phyloP scores from a whole-genome alignment of 2,888 invertebrate genomes.

The Stenichneumon culpator region DNA sequence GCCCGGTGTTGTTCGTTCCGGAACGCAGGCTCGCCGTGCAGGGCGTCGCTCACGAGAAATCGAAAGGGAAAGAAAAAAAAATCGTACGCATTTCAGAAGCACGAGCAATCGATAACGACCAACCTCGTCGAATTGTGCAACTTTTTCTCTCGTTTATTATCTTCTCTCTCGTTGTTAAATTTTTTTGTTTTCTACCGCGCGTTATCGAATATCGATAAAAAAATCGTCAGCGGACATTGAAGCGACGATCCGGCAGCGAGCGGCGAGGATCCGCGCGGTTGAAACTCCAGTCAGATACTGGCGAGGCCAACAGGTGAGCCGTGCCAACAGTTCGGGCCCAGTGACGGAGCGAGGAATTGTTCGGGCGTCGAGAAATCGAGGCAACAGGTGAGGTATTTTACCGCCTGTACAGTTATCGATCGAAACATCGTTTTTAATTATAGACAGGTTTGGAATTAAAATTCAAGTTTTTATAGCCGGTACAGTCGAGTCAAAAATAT shows the following conservation, averaged over 20 bases:
- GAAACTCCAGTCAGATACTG: constrained; percentile 79
- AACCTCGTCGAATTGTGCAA: background rate
- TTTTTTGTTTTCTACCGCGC: background rate
- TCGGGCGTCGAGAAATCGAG: constrained; percentile 61
- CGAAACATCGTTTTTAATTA: background rate
- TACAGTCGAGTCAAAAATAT: background rate
- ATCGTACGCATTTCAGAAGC: background rate
- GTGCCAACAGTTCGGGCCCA: constrained; percentile 79
- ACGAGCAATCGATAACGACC: background rate
- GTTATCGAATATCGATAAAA: constrained; percentile 29
- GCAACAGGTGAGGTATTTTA: constrained; percentile 71
- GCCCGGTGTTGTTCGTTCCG: constrained; percentile 54
- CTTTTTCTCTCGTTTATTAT: constrained; percentile 13
- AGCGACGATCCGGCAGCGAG: constrained; percentile 54
- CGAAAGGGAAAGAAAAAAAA: constrained; percentile 36
- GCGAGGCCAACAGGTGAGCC: constrained; percentile 80
- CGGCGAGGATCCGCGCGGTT: constrained; percentile 75
- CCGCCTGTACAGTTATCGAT: background rate
- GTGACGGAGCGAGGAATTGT: constrained; percentile 75
- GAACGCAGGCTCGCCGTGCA: constrained; percentile 42
- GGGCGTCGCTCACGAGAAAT: constrained; percentile 41
- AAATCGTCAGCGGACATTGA: background rate
- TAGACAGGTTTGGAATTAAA: background rate
- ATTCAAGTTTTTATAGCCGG: background rate
- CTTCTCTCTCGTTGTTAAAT: background rate